Base-by-base conservation (phyloP, 2,113 vertebrate genomes). In the Muntiacus reevesi region DNA sequence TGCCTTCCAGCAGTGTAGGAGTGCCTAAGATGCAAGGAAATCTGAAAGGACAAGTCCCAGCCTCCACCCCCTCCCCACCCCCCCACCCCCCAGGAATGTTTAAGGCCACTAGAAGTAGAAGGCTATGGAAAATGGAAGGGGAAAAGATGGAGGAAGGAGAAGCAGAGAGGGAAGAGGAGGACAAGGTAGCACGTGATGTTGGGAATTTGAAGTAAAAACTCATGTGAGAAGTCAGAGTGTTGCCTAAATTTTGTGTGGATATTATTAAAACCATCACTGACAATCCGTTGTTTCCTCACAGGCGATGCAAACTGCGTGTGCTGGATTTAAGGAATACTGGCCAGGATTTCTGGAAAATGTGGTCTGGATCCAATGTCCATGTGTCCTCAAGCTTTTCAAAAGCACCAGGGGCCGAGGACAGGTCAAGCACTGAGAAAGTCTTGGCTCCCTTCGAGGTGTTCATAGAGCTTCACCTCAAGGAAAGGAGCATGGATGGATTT, bases 361-460 rank as follows among this genome's bases (percentile, higher is more conserved):
- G 47, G 79, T 54, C 79, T n/a, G 79, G 11, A 82, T 23, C 47
- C 17, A n/a, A 3, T 7, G 1, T 12, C 30, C 3, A n/a, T 4
- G 79, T 54, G 50, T 0, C 3, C 30, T 54, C 33, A 82, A 13
- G 19, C 50, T n/a, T 12, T 19, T 1, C 2, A 52, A 1, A 54
- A 33, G 79, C 79, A 82, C 19, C 11, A 54, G 79, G 11, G 30
- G 3, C 11, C 23, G 50, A 23, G 30, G 30, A 54, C 50, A 82
- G 6, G 79, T 7, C 5, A 0, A 54, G 3, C 30, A 23, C 3
- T 0, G 2, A 82, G 79, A 11, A 23, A 4, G 1, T 19, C 50
- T n/a, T 25, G 50, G 50, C 79, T 82, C 50, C 79, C 79, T 23
- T 82, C 3, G 12, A 14, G 30, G 79, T 82, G 19, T n/a, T 82